Conservation (phyloP, 2,888 invertebrate genomes). For the Philereme vetulata region DNA sequence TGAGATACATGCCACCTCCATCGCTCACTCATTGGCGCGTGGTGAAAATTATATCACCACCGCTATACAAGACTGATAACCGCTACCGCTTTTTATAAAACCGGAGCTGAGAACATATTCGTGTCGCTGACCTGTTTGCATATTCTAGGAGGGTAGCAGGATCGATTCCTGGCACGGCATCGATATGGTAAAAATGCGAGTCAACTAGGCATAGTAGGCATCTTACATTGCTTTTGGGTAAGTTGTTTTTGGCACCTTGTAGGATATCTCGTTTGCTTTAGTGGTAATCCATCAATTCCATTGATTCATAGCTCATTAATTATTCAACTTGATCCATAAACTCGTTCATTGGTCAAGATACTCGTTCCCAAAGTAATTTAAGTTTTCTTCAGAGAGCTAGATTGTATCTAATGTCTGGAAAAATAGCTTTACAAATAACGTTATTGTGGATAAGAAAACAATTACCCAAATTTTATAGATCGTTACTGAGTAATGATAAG, state of each 20-base stretch:
- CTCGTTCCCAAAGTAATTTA: too few species aligned
- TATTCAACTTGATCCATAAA: too few species aligned
- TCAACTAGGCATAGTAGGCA: slow-evolving; percentile 24
- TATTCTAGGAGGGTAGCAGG: slow-evolving; percentile 28
- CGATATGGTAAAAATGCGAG: slow-evolving; percentile 19
- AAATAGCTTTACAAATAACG: too few species aligned
- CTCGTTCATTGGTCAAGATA: too few species aligned
- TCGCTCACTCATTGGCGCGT: too few species aligned
- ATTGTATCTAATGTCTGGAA: too few species aligned
- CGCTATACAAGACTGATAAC: background rate
- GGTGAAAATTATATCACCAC: background rate
- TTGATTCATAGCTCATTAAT: background rate
- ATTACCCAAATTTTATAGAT: too few species aligned
- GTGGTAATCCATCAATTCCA: background rate
- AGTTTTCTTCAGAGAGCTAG: too few species aligned
- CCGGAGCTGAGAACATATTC: slow-evolving; percentile 8
- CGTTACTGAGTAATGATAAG: too few species aligned
- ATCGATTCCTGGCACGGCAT: slow-evolving; percentile 26
- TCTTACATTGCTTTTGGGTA: background rate
- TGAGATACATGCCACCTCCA: too few species aligned
- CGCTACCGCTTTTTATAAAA: background rate
- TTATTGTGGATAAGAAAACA: too few species aligned
- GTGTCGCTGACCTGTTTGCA: slow-evolving; percentile 22
- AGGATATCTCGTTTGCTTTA: background rate
- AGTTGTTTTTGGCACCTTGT: background rate